Evolutionary conservation across 1,140 invertebrate species (phyloP).

Genomic region (Vollenhovia emeryi): DNA sequence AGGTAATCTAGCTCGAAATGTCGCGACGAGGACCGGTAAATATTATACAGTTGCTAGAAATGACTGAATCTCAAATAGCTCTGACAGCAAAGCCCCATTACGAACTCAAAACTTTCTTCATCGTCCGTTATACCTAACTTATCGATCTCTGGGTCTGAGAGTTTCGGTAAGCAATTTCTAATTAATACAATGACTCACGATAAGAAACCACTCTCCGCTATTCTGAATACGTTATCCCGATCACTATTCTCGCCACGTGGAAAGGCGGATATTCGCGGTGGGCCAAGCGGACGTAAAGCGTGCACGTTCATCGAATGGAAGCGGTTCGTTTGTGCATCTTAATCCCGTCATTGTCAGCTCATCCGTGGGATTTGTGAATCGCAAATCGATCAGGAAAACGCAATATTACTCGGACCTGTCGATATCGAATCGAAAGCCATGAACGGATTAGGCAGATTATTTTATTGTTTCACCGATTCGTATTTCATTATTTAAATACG

Average conservation of each 20-base stretch:
- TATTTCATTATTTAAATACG: neutral
- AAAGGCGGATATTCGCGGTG: slow-evolving; percentile 20
- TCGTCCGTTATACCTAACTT: neutral
- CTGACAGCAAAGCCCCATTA: neutral
- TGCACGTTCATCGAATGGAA: slow-evolving; percentile 20
- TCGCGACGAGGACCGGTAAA: neutral
- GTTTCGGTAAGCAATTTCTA: neutral
- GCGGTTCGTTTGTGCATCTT: slow-evolving; percentile 58
- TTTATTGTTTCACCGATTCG: slow-evolving; percentile 6
- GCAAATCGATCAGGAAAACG: slow-evolving; percentile 6
- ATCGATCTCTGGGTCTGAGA: neutral
- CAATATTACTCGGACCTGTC: neutral
- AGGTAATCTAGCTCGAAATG: neutral
- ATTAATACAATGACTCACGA: neutral
- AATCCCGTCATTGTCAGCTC: slow-evolving; percentile 58
- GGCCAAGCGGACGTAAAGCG: slow-evolving; percentile 25
- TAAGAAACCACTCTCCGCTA: neutral
- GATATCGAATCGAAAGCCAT: slow-evolving; percentile 19
- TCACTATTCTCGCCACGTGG: slow-evolving; percentile 27
- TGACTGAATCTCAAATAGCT: neutral
- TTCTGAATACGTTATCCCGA: neutral
- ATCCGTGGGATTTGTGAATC: slow-evolving; percentile 43
- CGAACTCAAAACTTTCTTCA: neutral
- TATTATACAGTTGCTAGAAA: neutral
- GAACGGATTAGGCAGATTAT: slow-evolving; percentile 60